Evolutionary conservation across 92 coral and sea anemone species (phyloP), one percentile per base, ranked within the genome.

Genomic region (Bergia sp.): DNA sequence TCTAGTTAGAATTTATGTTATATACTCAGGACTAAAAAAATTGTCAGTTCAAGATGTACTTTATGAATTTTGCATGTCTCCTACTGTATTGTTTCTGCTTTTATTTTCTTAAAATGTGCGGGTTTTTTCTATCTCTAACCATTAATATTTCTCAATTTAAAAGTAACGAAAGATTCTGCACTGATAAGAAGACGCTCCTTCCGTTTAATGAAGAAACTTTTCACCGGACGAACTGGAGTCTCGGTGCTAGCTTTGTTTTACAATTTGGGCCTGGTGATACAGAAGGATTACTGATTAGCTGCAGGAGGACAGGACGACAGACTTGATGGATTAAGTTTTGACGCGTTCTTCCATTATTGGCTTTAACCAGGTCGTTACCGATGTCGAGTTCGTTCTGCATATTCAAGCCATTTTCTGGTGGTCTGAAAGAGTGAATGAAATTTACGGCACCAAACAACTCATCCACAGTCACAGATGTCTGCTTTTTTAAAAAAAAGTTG

Each of bases 221-320:
- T 72, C 23, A 45, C 29, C 8, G 42, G 45, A 71, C 21, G 55
- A 44, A 71, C 50, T 45, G 79, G 75, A 29, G 79, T 71, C 55
- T 49, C 45, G 29, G 65, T 69, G 66, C 65, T 44, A 43, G 44
- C 61, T 36, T 84, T 84, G 38, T 61, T 84, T 43, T 37, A n/a
- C 7, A 23, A 84, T 67, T 84, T 84, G 79, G 79, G 79, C 45
- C 87, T 44, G 44, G 79, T 71, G 69, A 72, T 21, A 47, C 79
- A 16, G 79, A 84, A 84, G 79, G 87, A 84, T 29, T 29, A 29
- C 29, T 29, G 29, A 29, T 84, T 84, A 84, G 42, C 71, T 55
- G 8, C 4, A 11, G 9, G 21, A 23, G 12, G 4, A 36, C 45
- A 23, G 29, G 23, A 41, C 86, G 3, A 29, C 44, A 47, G 43